phyloP scores from a whole-genome alignment of 2,797 vertebrate species.

The Enteromius unitaeniatus region DNA sequence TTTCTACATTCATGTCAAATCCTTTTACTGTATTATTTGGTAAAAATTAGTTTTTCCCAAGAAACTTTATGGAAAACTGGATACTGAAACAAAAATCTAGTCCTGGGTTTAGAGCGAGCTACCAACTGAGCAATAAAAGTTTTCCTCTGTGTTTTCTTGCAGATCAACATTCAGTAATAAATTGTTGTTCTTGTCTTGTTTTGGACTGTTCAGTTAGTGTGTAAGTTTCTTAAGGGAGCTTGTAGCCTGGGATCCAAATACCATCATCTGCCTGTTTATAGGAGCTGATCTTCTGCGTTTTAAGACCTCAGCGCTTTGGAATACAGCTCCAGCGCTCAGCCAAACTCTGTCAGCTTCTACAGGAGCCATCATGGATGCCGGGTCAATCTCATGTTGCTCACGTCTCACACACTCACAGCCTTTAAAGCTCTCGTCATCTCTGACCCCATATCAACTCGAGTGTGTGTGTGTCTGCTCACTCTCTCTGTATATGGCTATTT shows the following conservation, averaged over 20 bases:
- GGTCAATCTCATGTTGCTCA: conserved; percentile 33
- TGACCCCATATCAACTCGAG: conserved; percentile 58
- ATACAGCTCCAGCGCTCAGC: background rate
- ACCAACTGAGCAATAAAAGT: background rate
- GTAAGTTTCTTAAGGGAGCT: background rate
- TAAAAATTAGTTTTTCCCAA: background rate
- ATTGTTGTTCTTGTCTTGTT: conserved; percentile 19
- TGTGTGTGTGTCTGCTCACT: conserved; percentile 1
- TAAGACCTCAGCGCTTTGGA: conserved; percentile 30
- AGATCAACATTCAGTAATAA: conserved; percentile 6
- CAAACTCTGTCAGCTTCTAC: conserved; percentile 20
- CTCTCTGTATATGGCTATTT: conserved; percentile 34
- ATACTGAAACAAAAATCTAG: background rate
- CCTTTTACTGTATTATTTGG: background rate
- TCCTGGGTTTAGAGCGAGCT: background rate
- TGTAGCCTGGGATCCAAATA: conserved; percentile 7
- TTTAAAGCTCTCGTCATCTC: conserved; percentile 42
- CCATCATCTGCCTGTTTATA: conserved; percentile 25
- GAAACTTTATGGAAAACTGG: background rate
- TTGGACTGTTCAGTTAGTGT: conserved; percentile 14
- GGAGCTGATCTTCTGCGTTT: conserved; percentile 5
- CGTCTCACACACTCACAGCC: conserved; percentile 24
- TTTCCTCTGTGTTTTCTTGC: background rate
- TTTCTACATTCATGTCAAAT: background rate
- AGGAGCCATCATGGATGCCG: background rate